Conservation (phyloP, 1,140 invertebrate genomes). For the Onthophagus taurus region DNA sequence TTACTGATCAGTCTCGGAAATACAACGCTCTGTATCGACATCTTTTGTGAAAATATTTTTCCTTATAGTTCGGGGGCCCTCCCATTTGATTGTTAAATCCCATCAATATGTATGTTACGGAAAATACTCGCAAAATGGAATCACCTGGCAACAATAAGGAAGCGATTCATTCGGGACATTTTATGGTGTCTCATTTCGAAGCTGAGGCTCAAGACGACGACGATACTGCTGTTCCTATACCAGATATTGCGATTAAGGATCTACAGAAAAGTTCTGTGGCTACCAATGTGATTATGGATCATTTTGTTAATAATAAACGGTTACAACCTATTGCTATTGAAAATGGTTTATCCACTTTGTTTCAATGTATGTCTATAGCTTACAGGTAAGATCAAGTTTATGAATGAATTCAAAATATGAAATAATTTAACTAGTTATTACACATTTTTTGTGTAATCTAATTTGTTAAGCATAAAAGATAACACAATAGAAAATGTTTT, state of each 20-base stretch:
- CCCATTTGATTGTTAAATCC: constrained; percentile 11
- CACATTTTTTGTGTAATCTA: too few relatives aligned
- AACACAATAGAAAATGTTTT: too few relatives aligned
- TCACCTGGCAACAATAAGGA: constrained; percentile 45
- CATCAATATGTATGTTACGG: constrained; percentile 18
- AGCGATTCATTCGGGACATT: constrained; percentile 93
- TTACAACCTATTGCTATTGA: constrained; percentile 74
- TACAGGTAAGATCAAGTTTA: constrained; percentile 66
- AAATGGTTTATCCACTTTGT: constrained; percentile 86
- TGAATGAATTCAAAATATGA: too few relatives aligned
- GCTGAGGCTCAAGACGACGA: constrained; percentile 84
- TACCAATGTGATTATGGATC: constrained; percentile 6
- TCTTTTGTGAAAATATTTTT: constrained; percentile 13
- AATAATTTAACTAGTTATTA: too few relatives aligned
- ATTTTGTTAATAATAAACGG: constrained; percentile 1
- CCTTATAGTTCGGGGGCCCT: neutral
- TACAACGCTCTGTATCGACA: constrained; percentile 9
- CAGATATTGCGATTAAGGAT: constrained; percentile 47
- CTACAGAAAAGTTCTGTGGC: too few relatives aligned
- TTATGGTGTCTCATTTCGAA: constrained; percentile 96
- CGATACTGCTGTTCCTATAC: constrained; percentile 64
- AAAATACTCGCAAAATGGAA: constrained; percentile 16
- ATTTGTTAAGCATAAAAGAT: too few relatives aligned
- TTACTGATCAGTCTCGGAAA: constrained; percentile 24
- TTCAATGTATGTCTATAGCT: constrained; percentile 92